A percentile compares a stretch with the other conserved stretches of the same genome.
phyloP scores from a whole-genome alignment of 1,140 invertebrate species.

The Eueides isabella region DNA sequence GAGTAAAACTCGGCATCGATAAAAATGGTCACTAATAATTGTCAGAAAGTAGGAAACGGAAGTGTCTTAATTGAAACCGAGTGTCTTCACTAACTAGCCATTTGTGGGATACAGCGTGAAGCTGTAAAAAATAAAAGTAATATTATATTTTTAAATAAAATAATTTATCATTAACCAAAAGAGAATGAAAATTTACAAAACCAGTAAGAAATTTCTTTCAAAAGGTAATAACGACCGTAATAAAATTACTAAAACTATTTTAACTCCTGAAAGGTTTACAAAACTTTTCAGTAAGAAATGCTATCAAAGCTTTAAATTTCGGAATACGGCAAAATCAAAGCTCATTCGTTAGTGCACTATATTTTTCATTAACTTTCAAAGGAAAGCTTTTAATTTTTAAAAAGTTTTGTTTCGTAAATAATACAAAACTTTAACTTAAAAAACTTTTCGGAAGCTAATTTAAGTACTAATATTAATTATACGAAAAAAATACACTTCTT shows the following conservation, averaged over 20 bases:
- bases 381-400: neutral
- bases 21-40: too few relatives aligned
- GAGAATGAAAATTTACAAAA: too few relatives aligned
- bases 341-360: constrained; percentile 6
- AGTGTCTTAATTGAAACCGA: too few relatives aligned
- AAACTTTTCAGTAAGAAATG: neutral
- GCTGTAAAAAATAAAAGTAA: too few relatives aligned
- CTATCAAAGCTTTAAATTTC: neutral
- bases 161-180: too few relatives aligned
- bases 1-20: too few relatives aligned
- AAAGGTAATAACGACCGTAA: neutral
- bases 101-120: too few relatives aligned
- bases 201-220: neutral
- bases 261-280: neutral
- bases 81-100: too few relatives aligned
- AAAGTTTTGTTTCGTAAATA: neutral
- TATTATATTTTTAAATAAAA: too few relatives aligned
- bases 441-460: neutral
- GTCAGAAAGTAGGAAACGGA: too few relatives aligned
- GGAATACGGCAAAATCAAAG: neutral
- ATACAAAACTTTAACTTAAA: neutral
- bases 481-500: neutral
- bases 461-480: neutral
- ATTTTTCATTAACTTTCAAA: neutral
- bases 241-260: neutral